phyloP scores from a whole-genome alignment of 2,888 invertebrate species.

The Ceraclea dissimilis region DNA sequence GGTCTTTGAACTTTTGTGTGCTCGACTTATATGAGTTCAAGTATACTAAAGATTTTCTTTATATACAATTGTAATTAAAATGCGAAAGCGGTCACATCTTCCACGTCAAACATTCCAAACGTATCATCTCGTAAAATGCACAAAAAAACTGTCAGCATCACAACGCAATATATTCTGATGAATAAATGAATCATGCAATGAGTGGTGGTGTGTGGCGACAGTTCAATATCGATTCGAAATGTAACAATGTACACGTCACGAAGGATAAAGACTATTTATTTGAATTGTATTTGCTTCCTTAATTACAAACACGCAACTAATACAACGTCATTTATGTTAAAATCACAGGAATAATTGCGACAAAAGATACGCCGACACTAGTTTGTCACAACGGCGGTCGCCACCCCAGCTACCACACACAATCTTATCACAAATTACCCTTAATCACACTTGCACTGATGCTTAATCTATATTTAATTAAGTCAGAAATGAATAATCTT shows the following conservation, averaged over 20 bases:
- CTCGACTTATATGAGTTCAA: background rate
- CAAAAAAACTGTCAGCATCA: conserved; percentile 11
- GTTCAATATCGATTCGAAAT: conserved; percentile 21
- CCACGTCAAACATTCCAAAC: too few relatives aligned
- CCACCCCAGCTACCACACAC: conserved; percentile 40
- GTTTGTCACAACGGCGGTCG: conserved; percentile 49
- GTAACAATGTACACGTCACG: conserved; percentile 12
- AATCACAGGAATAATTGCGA: conserved; percentile 12
- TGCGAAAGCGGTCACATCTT: background rate
- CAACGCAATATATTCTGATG: conserved; percentile 14
- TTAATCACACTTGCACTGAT: conserved; percentile 14
- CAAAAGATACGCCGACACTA: conserved; percentile 43
- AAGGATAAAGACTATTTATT: background rate
- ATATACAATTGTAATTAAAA: background rate
- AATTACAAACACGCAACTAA: background rate
- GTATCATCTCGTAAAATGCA: conserved; percentile 4
- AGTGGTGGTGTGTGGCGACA: conserved; percentile 7
- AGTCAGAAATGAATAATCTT: background rate
- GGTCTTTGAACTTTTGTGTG: background rate
- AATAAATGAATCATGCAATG: conserved; percentile 20
- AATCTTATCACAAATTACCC: conserved; percentile 29
- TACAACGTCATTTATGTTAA: background rate
- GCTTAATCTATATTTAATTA: conserved; percentile 1
- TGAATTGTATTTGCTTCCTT: background rate
- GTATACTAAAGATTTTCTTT: background rate